A percentile compares a stretch with the other conserved stretches of the same genome.
These are phyloP conservation scores for Ciconia nigra DNA, from an alignment of 2,797 vertebrate genomes.

Conservation along the genomic window DNA sequence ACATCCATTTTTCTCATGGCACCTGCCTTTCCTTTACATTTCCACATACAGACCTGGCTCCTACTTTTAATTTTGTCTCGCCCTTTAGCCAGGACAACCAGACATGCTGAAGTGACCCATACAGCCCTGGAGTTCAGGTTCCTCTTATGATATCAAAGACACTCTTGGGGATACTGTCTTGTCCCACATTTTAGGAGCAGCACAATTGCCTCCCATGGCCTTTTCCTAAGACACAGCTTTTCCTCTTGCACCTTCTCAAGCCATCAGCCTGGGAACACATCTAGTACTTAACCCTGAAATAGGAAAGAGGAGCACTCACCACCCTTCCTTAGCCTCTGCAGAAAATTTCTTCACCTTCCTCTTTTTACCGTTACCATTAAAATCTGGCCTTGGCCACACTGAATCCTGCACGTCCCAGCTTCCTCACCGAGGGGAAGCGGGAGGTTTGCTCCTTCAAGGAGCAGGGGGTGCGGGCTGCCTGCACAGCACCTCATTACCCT, in stretches of 20 bases:
- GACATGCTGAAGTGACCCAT: background rate
- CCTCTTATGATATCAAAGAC: too few species aligned
- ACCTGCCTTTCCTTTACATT: background rate
- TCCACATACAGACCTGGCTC: rapidly evolving
- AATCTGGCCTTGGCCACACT: rapidly evolving
- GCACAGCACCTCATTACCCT: rapidly evolving
- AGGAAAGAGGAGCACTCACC: rapidly evolving
- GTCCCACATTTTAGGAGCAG: background rate
- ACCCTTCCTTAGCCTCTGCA: rapidly evolving
- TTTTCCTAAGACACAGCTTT: background rate
- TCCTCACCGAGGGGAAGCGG: rapidly evolving
- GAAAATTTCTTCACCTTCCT: background rate
- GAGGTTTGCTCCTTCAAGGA: background rate
- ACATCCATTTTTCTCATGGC: background rate
- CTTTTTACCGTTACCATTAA: rapidly evolving
- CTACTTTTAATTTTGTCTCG: background rate
- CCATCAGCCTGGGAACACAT: rapidly evolving
- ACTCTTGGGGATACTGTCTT: too few species aligned
- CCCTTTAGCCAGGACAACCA: background rate
- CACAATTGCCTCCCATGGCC: rapidly evolving
- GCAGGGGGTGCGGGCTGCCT: background rate
- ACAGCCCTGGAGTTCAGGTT: background rate
- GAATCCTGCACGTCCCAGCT: rapidly evolving
- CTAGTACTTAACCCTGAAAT: rapidly evolving
- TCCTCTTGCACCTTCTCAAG: background rate